Evolutionary conservation across 2,113 vertebrate genomes (phyloP), one percentile per base, ranked within the genome.

Genomic region (Arenaria interpres): DNA sequence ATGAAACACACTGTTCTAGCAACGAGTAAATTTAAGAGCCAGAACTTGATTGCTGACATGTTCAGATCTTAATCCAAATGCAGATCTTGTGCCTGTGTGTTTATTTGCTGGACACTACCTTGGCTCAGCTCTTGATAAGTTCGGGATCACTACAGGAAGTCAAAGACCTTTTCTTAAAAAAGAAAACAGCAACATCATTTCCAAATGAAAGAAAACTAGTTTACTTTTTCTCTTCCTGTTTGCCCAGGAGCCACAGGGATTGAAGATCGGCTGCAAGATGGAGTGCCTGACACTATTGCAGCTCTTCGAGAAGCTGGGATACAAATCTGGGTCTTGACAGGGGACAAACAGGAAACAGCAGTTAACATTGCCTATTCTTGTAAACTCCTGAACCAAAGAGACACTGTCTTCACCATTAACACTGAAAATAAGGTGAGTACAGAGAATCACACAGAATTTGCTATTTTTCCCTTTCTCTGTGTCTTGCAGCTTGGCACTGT

Each of bases 301-400:
- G 98, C 99, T 10, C 98, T 99, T 85, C 97, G 97, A 82, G 98
- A 99, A 88, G 99, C 99, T 56, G 99, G 99, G n/a, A 99, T 99
- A 85, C 98, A 98, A 95, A 97, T 99, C 84, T 99, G 99, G 99
- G 99, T 99, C 91, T 94, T 99, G 97, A 99, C 99, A 15, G 99
- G 99, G 74, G 99, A 99, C 97, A 99, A 99, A 95, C 98, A 98
- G 37, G 99, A 99, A 98, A 99, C 99, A 77, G 99, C 99, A 4
- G 96, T 99, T 96, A 99, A 99, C 89, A 99, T 99, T 18, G 99
- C 99, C 27, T 98, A 99, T 91, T 98, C 99, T 91, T 99, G 99
- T 96, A 98, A 98, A 88, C 98, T 99, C 51, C 95, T 99, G 86
- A 96, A 98, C 79, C 98, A 99, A 43, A 98, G 96, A 13, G 99